Evolutionary conservation across 2,113 vertebrate genomes (phyloP), one percentile per base, ranked within the genome.

Genomic region (Anolis sagrei): DNA sequence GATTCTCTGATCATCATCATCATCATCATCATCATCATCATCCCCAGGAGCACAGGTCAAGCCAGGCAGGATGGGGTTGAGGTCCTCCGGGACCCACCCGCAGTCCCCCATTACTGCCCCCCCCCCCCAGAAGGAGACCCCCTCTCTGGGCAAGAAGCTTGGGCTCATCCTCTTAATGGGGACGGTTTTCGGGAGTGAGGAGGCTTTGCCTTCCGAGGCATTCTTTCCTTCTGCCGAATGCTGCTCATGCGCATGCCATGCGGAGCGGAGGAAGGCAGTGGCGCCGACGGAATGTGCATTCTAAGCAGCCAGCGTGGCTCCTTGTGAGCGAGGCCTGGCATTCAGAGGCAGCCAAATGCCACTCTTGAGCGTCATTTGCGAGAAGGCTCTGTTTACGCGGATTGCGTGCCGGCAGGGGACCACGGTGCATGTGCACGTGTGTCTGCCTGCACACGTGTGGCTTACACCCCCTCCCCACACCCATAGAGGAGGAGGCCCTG

Each of bases 271-370:
- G 1, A 25, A 36, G 27, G 25, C 76, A 62, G 62, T 79, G 72
- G 79, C 70, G 76, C 49, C 64, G 80, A 86, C 80, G 64, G 84
- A 86, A 73, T 34, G 39, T 58, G 84, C 69, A 64, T 79, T 86
- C 84, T 80, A 86, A 86, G 74, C 84, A 80, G 64, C 51, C 84
- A 80, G 64, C 51, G 77, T 32, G 54, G 75, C 78, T 80, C 69
- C 10, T 10, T 64, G 32, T 36, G 80, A 7, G 39, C 39, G 39
- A 44, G 39, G 39, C 39, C 80, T 73, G 79, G 66, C 77, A 80
- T 77, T 9, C 84, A 62, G 84, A 80, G 77, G 73, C 79, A 86
- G 64, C 73, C 77, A 79, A 85, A 85, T 73, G 84, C 84, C 68
- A 62, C 64, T 86, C 29, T n/a, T 48, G n/a, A 74, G 77, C 23